phyloP scores from a whole-genome alignment of 2,888 invertebrate genomes.

The Ryuthela nishihirai region DNA sequence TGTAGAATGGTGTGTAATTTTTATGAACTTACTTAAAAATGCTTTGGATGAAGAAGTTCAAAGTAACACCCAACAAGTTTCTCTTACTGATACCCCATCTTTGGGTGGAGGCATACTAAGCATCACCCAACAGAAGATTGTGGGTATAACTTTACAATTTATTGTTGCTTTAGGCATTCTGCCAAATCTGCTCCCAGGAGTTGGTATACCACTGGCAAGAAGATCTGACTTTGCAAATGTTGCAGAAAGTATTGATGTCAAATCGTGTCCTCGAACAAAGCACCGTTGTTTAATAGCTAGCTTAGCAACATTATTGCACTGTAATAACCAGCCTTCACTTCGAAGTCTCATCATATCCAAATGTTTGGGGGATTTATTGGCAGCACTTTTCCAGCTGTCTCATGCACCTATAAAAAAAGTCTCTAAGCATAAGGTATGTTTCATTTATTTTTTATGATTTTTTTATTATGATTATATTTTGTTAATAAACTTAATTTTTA shows the following conservation, averaged over 20 bases:
- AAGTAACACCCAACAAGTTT: neutral
- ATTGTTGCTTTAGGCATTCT: slow-evolving; percentile 63
- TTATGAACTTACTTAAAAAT: slow-evolving; percentile 10
- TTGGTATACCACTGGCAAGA: slow-evolving; percentile 57
- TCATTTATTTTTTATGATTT: neutral
- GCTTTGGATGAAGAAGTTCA: slow-evolving; percentile 9
- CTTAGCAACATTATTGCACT: slow-evolving; percentile 14
- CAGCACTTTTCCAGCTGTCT: slow-evolving; percentile 23
- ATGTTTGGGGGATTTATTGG: slow-evolving; percentile 21
- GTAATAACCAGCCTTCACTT: slow-evolving; percentile 11
- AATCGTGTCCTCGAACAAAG: slow-evolving; percentile 14
- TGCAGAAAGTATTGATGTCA: slow-evolving; percentile 8
- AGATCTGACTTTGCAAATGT: slow-evolving; percentile 15
- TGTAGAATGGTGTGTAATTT: slow-evolving; percentile 18
- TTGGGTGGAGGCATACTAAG: slow-evolving; percentile 55
- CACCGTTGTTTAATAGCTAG: slow-evolving; percentile 15
- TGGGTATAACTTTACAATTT: slow-evolving; percentile 62
- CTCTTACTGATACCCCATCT: neutral
- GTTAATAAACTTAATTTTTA: too few species aligned
- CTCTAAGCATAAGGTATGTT: slow-evolving; percentile 2
- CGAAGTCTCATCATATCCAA: slow-evolving; percentile 10
- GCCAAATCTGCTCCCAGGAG: slow-evolving; percentile 62
- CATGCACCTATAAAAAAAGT: slow-evolving; percentile 29
- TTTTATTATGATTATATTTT: too few species aligned
- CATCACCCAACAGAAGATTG: slow-evolving; percentile 62